Evolutionary conservation across 1,140 invertebrate species (phyloP).

Genomic region (Diploscapter pachys): DNA sequence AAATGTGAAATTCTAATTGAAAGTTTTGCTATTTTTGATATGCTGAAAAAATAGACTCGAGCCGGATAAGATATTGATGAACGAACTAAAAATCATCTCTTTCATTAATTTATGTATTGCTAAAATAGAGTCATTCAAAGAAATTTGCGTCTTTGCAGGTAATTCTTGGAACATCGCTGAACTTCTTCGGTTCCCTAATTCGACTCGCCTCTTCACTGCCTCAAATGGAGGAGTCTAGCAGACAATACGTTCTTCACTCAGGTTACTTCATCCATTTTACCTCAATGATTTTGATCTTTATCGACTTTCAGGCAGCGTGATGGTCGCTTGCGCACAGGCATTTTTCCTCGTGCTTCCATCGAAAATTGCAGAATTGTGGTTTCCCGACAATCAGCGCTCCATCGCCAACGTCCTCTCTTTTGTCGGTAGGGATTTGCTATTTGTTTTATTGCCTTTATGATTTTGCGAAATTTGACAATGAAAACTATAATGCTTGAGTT

Average conservation of each 20-base stretch:
- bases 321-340: conserved; percentile 49
- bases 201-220: conserved; percentile 53
- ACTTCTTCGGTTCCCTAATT: conserved; percentile 47
- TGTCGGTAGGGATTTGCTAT: conserved; percentile 31
- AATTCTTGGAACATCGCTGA: conserved; percentile 41
- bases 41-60: too few relatives aligned
- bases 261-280: conserved; percentile 30
- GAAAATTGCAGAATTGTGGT: conserved; percentile 57
- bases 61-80: too few relatives aligned
- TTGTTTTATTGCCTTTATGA: background rate
- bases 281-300: background rate
- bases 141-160: conserved; percentile 33
- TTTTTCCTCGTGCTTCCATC: conserved; percentile 56
- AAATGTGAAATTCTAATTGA: background rate
- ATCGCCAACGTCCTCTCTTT: conserved; percentile 54
- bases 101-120: too few relatives aligned
- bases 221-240: conserved; percentile 22
- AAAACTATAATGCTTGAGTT: conserved; percentile 1
- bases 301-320: conserved; percentile 43
- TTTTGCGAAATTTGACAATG: background rate
- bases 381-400: conserved; percentile 50
- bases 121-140: background rate
- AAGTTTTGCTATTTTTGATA: too few relatives aligned
- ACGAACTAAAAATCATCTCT: too few relatives aligned
- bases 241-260: conserved; percentile 43